Percentiles rank a stretch among this genome's conserved stretches.
Conservation (phyloP, 2,888 invertebrate genomes). For the Platycnemis pennipes region DNA sequence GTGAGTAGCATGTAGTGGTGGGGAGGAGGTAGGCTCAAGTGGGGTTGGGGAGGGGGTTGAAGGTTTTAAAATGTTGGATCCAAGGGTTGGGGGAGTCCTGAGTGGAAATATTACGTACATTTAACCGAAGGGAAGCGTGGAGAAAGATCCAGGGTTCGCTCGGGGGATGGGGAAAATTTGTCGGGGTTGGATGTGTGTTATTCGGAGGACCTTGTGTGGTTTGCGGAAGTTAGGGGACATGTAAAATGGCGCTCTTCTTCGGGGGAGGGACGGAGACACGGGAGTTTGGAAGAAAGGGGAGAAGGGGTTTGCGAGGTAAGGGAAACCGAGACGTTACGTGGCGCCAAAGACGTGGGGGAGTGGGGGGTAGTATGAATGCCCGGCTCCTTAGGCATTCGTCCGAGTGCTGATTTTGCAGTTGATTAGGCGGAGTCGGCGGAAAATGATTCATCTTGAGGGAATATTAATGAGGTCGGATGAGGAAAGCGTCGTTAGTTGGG, state of each 20-base stretch:
- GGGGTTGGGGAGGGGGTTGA: neutral
- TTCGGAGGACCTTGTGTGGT: too few species aligned
- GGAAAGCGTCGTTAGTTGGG: too few species aligned
- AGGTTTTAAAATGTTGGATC: neutral
- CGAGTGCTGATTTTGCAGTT: conserved; percentile 62
- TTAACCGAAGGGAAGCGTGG: neutral
- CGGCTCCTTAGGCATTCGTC: neutral
- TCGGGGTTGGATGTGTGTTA: too few species aligned
- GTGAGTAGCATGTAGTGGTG: neutral
- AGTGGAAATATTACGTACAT: neutral
- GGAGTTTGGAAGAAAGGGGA: neutral
- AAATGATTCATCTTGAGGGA: conserved; percentile 45
- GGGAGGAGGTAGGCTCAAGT: neutral
- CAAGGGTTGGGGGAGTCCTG: neutral
- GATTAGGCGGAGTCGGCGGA: conserved; percentile 40
- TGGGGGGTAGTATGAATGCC: neutral
- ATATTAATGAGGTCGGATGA: neutral
- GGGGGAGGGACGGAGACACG: neutral
- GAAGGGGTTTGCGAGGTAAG: neutral
- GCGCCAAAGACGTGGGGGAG: neutral
- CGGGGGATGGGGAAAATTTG: too few species aligned
- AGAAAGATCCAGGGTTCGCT: too few species aligned
- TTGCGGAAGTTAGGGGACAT: too few species aligned
- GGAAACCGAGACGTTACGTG: neutral
- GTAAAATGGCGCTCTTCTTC: too few species aligned